Evolutionary conservation across 2,888 invertebrate species (phyloP), one percentile per base, ranked within the genome.

Genomic region (Tridacna crocea): DNA sequence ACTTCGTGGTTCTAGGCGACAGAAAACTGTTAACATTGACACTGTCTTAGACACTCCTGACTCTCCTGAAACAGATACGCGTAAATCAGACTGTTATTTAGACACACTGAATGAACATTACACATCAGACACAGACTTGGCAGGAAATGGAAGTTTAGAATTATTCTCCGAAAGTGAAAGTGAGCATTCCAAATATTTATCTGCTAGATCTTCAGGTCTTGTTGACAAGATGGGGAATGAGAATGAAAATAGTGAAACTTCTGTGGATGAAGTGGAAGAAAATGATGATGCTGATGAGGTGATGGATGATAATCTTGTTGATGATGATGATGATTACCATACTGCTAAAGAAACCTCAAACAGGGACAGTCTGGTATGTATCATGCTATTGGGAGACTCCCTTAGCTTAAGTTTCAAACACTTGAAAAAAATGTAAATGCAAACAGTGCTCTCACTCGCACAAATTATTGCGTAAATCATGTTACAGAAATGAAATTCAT

Each of bases 321-420:
- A 68, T 68, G 46, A 66, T 27, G 66, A 66, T 19, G 68, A 68
- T 46, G 68, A 68, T 19, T 46, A 68, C 46, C n/a, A 68, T 12
- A 47, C 68, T 17, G 65, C 65, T 26, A 65, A 65, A 26, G 65
- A 65, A 27, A 26, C 15, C 12, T 65, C 65, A 0, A 65, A 26
- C 65, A 65, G 65, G 26, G 27, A 17, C 11, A 65, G 65, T 17
- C 24, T 65, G 65, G 65, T 65, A 26, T 13, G 24, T 61, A 17
- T 19, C 10, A 36, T 36, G 3, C 36, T 36, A 8, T 36, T 2
- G 36, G 3, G 8, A 8, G 36, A 8, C 36, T 36, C 36, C 36
- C 8, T 36, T 8, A 36, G 36, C 36, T 36, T 36, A 4, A 4
- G 36, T 36, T 36, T 2, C 36, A 36, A 8, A 36, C 8, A 8